These are phyloP conservation scores for Manduca sexta DNA, from an alignment of 1,140 invertebrate genomes.

Conservation along the genomic window DNA sequence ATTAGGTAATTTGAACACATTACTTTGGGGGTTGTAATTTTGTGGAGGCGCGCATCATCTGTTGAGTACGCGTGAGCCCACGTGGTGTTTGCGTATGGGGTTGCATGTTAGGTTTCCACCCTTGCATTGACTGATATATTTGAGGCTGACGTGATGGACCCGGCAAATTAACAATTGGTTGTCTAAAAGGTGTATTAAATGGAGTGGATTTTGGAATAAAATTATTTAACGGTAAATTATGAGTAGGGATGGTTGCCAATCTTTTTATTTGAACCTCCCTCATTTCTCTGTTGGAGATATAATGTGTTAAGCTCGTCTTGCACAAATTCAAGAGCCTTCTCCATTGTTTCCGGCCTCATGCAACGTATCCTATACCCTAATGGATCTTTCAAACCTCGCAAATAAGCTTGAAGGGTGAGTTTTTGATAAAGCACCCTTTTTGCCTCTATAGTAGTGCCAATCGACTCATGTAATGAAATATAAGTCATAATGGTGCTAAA, in stretches of 20 bases:
- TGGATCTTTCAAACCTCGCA: slow-evolving; percentile 12
- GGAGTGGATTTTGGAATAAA: neutral
- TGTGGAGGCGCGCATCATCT: slow-evolving; percentile 20
- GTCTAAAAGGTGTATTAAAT: too few relatives aligned
- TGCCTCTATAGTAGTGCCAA: slow-evolving; percentile 16
- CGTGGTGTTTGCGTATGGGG: neutral
- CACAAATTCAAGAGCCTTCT: too few relatives aligned
- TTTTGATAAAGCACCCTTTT: slow-evolving; percentile 11
- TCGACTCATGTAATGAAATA: slow-evolving; percentile 15
- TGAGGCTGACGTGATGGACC: neutral
- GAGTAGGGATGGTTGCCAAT: neutral
- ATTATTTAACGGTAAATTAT: neutral
- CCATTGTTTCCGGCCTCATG: slow-evolving; percentile 13
- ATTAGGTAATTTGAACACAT: slow-evolving; percentile 17
- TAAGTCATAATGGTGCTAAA: slow-evolving; percentile 24
- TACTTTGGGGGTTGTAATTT: slow-evolving; percentile 16
- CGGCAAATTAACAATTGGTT: too few relatives aligned
- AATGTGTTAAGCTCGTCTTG: too few relatives aligned
- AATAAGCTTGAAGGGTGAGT: slow-evolving; percentile 9
- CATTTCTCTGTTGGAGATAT: slow-evolving; percentile 15
- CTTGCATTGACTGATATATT: neutral
- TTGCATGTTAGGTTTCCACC: neutral
- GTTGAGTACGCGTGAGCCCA: slow-evolving; percentile 15
- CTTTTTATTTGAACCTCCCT: neutral
- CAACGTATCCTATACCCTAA: slow-evolving; percentile 14